These are phyloP conservation scores for Zele albiditarsus DNA, from an alignment of 2,888 invertebrate genomes.

Conservation along the genomic window DNA sequence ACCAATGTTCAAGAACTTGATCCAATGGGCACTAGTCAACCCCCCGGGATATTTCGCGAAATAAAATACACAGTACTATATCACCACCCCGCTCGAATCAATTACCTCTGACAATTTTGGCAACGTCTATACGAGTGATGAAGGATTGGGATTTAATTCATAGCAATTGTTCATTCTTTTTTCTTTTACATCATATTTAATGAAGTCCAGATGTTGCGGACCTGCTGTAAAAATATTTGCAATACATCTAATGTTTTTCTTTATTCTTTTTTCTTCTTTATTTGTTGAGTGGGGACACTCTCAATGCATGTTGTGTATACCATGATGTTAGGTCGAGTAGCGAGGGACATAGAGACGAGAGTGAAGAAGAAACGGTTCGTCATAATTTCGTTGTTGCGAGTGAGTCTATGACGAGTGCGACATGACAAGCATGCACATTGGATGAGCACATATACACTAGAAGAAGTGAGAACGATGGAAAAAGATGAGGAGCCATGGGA, in stretches of 20 bases:
- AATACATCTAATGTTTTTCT: background rate
- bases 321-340: conserved; percentile 55
- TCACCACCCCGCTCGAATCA: conserved; percentile 27
- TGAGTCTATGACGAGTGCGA: conserved; percentile 56
- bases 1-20: conserved; percentile 32
- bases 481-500: conserved; percentile 51
- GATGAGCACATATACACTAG: background rate
- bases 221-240: conserved; percentile 21
- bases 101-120: conserved; percentile 21
- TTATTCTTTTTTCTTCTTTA: background rate
- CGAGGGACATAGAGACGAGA: background rate
- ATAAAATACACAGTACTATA: conserved; percentile 4
- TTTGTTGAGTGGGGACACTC: background rate
- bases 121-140: background rate
- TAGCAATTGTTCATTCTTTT: background rate
- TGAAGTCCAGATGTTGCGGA: conserved; percentile 33
- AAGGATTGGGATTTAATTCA: conserved; percentile 18
- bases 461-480: background rate
- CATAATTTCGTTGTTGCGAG: conserved; percentile 66
- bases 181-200: conserved; percentile 1
- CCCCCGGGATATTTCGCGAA: conserved; percentile 31
- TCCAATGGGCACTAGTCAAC: conserved; percentile 30
- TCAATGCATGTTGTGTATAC: background rate
- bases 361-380: conserved; percentile 56
- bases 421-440: background rate